Evolutionary conservation across 1,140 invertebrate species (phyloP), one percentile per base, ranked within the genome.

Genomic region (Odontomachus brunneus): DNA sequence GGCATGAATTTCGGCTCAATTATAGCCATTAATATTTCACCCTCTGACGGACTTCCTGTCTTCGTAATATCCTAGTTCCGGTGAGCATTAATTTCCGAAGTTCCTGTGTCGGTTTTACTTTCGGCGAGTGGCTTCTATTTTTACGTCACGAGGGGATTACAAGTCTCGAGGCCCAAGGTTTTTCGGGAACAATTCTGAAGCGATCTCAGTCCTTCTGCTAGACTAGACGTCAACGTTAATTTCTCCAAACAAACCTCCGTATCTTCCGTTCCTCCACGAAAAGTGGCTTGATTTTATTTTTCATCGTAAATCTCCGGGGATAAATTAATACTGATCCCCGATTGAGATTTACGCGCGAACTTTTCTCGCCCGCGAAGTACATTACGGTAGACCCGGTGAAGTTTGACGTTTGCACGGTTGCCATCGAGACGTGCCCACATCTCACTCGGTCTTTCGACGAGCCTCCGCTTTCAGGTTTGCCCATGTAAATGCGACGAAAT

Each of bases 401-500:
- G 51, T 71, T 80, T 9, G 33, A 80, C 53, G 26, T 71, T n/a
- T n/a, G n/a, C n/a, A 26, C 51, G 38, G 3, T 44, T n/a, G 38
- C 44, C 49, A 57, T 71, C 75, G 75, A 80, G 69, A 69, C 44
- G 65, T 48, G 66, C 48, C 62, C 49, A 76, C 60, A 66, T 76
- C 74, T 59, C 63, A 12, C 33, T 69, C 53, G 51, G 33, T 71
- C 38, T 44, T 44, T 44, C 69, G 75, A 80, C 51, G 65, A 80
- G 53, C 65, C 75, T 57, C 65, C 38, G 65, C 75, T 80, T 33
- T 80, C 65, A 80, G 75, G 51, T 80, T 80, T 80, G 65, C 65
- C 38, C 65, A 80, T 80, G 75, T 80, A 80, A 71, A 80, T 80
- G 75, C 65, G 44, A 71, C 65, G 65, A 59, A 80, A 80, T 80